Evolutionary conservation across 2,113 vertebrate genomes (phyloP), one percentile per base, ranked within the genome.

Genomic region (Dipodomys spectabilis): DNA sequence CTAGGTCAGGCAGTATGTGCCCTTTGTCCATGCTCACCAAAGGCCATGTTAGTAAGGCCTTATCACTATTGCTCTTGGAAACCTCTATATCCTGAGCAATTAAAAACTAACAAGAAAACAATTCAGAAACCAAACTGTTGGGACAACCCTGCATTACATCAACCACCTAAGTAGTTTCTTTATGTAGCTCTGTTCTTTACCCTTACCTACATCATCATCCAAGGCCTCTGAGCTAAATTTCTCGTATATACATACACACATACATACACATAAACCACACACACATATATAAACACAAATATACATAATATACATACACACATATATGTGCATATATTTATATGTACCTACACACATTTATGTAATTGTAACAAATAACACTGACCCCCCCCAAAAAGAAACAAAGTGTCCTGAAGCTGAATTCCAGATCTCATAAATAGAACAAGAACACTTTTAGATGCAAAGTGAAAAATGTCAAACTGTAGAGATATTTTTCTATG

Each of bases 31-130:
- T 60, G 73, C 92, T 64, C 72, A 93, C 73, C 3, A 30, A 18
- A 28, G 62, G 67, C 87, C 83, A 67, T 0, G 0, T 4, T 39
- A 39, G 39, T 39, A 64, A 27, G 32, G 77, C 32, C 20, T 93
- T 2, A 28, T 82, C 89, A 32, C 86, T 82, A 45, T 28, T 28
- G 32, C 90, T 89, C 84, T 94, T 68, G 20, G 94, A 82, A 79
- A 82, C 27, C 30, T 39, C 62, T 45, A 89, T 77, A 90, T 74
- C 83, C 67, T 0, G 0, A 89, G 65, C 60, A 78, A 86, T 81
- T 72, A 78, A 7, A 27, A 69, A 81, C 77, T 84, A 91, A 92
- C 71, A 96, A 94, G 53, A 89, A 96, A 94, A 84, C 39, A 8
- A 35, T 86, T 92, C 22, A 96, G 64, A 96, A 91, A 64, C 32